Evolutionary conservation across 2,113 vertebrate species (phyloP), one percentile per base, ranked within the genome.

Genomic region (Scomber colias): DNA sequence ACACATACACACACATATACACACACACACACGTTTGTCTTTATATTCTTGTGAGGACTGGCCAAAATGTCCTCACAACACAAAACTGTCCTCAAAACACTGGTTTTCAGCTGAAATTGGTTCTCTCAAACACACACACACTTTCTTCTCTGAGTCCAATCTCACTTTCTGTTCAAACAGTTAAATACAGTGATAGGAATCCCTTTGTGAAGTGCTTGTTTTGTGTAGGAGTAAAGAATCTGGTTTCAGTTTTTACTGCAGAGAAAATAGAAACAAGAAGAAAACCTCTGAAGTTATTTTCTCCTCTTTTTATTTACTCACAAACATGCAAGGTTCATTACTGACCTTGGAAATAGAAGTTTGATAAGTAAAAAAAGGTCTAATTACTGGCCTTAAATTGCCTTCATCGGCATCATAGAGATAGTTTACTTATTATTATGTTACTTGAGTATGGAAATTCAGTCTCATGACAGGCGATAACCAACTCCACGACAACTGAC

Each of bases 121-220:
- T 27, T 21, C 21, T 21, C 21, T 21, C 21, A 21, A 3, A 27
- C 2, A 27, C 24, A 24, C 24, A 24, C 24, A 27, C 24, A 27
- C 24, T 27, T 27, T 27, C 24, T 27, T 27, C 24, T 27, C 49
- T 50, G 17, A 48, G 44, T 73, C 6, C 10, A 27, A 50, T 66
- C 50, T 71, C 49, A 46, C 27, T 15, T 61, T 67, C 24, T 57
- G n/a, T 49, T 40, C 31, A 55, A 50, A 53, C 48, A 19, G 2
- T 17, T 51, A 3, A 65, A 45, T 3, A 2, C 45, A 31, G 21
- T 51, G 54, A 71, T 21, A 55, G 44, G 16, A 55, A 46, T 44
- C 11, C 8, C 49, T 56, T 74, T 48, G 21, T 44, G 54, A 65
- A 30, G n/a, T 10, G 45, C 11, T 55, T 57, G 15, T 51, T 87